Base-by-base conservation (phyloP, 2,113 vertebrate genomes). In the Potamarius usumacintae region DNA sequence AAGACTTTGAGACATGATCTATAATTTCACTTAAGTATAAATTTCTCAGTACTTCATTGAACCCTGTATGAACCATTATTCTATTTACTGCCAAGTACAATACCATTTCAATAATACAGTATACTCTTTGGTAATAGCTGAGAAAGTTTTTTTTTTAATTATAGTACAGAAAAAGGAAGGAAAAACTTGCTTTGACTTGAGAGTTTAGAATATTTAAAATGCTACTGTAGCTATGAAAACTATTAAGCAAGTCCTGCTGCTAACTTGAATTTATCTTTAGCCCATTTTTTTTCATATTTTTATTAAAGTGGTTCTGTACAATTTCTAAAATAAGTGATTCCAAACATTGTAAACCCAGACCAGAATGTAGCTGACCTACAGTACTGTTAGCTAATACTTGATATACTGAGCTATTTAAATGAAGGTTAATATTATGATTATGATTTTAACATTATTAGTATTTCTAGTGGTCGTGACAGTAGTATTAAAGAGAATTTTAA, bases 111-210 rank as follows among this genome's bases (percentile, higher is more conserved):
- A n/a, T 62, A 63, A n/a, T 42, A 42, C 42, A 42, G 42, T 42
- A 82, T 82, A 82, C 80, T 82, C 30, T 62, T 82, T 82, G 34
- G 81, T 82, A 63, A 65, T 48, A 65, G 8, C 15, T 42, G 22
- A 62, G 6, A 82, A 63, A 65, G 14, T 63, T 1, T 48, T 78
- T 78, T 25, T 63, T 1, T 48, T 78, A 53, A 53, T 42, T 78
- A 53, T 7, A 52, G 57, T 11, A 9, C 27, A 34, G 17, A 82
- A 82, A 30, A 62, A 82, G 7, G 15, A 7, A 81, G 55, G 5
- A 34, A 20, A 42, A 74, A 48, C 27, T 1, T 74, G 42, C 8
- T 5, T 10, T 25, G 20, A 22, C 9, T 12, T 76, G 18, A 76
- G 8, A 25, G 48, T 42, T 42, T 20, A 72, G 42, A 17, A 72